Evolutionary conservation across 2,797 vertebrate genomes (phyloP).

Genomic region (Anguilla pacifica): DNA sequence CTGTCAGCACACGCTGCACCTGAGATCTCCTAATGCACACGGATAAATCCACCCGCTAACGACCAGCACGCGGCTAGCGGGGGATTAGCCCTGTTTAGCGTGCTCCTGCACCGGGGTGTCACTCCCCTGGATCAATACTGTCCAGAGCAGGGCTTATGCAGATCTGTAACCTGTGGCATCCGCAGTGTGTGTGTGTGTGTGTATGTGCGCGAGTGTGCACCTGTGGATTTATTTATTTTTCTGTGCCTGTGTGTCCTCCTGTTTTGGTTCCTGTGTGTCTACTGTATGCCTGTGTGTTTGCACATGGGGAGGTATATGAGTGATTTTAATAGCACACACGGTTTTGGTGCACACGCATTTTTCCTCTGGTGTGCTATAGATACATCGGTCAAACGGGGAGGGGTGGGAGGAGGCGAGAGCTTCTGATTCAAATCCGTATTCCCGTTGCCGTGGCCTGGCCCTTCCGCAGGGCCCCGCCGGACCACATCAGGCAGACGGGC

Average conservation of each 20-base stretch:
- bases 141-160: background rate
- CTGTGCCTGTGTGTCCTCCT: background rate
- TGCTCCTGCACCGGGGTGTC: slow-evolving; percentile 42
- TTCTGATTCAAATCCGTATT: slow-evolving; percentile 50
- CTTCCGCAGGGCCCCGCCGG: slow-evolving; percentile 42
- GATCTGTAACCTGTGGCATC: slow-evolving; percentile 1
- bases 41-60: slow-evolving; percentile 84
- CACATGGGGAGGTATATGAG: background rate
- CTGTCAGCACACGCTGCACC: slow-evolving; percentile 77
- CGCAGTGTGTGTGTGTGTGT: background rate
- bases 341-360: background rate
- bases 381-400: slow-evolving; percentile 28
- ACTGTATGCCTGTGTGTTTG: background rate
- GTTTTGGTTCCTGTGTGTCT: slow-evolving; percentile 9
- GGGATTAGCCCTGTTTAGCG: slow-evolving; percentile 82
- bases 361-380: slow-evolving; percentile 15
- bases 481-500: slow-evolving; percentile 67
- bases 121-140: background rate
- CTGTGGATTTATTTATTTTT: slow-evolving; percentile 11
- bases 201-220: background rate
- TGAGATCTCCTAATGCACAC: slow-evolving; percentile 71
- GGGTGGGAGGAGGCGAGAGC: slow-evolving; percentile 38
- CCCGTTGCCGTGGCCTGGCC: slow-evolving; percentile 41
- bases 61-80: slow-evolving; percentile 72
- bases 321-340: background rate